A percentile compares a stretch with the other conserved stretches of the same genome.
Evolutionary conservation across 1,140 invertebrate genomes (phyloP).

Genomic region (Drosophila bocki): DNA sequence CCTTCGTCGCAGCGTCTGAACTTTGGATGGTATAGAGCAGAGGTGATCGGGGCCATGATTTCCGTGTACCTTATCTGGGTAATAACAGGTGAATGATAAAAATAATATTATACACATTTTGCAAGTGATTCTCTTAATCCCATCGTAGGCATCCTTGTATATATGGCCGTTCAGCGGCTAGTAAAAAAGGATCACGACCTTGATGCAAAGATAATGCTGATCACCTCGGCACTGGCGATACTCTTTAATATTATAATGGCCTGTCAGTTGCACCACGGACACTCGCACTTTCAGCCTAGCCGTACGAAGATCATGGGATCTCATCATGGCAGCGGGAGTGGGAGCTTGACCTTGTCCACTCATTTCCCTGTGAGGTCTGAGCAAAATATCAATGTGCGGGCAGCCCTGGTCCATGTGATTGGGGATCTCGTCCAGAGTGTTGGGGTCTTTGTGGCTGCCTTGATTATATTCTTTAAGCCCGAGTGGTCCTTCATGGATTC

Average conservation of each 20-base stretch:
- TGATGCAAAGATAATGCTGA: constrained; percentile 93
- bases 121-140: background rate
- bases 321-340: background rate
- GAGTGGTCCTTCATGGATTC: constrained; percentile 92
- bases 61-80: constrained; percentile 93
- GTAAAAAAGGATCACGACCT: constrained; percentile 90
- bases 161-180: constrained; percentile 91
- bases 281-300: constrained; percentile 14
- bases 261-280: constrained; percentile 87
- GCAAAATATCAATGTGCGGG: constrained; percentile 93
- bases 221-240: constrained; percentile 92
- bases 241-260: constrained; percentile 95
- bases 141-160: constrained; percentile 89
- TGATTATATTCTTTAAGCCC: constrained; percentile 90
- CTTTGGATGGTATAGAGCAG: constrained; percentile 89
- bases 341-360: constrained; percentile 1
- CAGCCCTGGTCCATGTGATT: constrained; percentile 95
- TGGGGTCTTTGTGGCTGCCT: constrained; percentile 92
- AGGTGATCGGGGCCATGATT: constrained; percentile 88
- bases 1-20: constrained; percentile 89
- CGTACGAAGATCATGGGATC: background rate
- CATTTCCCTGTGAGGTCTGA: background rate
- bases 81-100: constrained; percentile 87
- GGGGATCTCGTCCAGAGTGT: constrained; percentile 96
- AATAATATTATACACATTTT: background rate